Percentiles rank a stretch among this genome's conserved stretches.
Evolutionary conservation across 2,113 vertebrate species (phyloP).

Genomic region (Pitta sordida): DNA sequence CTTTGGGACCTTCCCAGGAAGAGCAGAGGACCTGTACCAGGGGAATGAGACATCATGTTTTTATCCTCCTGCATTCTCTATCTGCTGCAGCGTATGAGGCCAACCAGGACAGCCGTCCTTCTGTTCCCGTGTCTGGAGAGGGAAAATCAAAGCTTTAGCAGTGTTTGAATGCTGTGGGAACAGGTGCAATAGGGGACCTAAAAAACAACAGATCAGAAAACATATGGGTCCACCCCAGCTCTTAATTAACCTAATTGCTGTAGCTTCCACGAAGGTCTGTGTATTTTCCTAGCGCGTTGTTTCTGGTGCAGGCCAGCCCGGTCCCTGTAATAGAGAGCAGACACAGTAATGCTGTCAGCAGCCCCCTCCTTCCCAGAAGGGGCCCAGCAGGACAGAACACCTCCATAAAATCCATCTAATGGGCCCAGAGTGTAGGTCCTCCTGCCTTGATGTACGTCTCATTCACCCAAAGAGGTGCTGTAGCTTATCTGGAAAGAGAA

Average conservation of each 20-base stretch:
- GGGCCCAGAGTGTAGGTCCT: not conserved
- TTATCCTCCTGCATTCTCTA: not conserved
- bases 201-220: constrained; percentile 47
- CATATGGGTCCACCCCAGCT: constrained; percentile 29
- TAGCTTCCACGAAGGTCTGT: not conserved
- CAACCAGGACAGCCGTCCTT: not conserved
- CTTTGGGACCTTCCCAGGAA: not conserved
- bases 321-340: not conserved
- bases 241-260: constrained; percentile 53
- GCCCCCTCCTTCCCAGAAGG: not conserved
- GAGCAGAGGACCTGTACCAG: not conserved
- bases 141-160: not conserved
- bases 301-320: not conserved
- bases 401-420: not conserved
- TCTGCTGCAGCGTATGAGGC: not conserved
- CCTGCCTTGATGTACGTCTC: not conserved
- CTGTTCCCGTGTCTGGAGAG: not conserved
- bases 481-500: not conserved
- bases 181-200: constrained; percentile 5
- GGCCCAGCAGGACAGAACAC: not conserved
- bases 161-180: not conserved
- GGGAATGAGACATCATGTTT: not conserved
- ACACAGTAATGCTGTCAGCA: not conserved
- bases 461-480: not conserved
- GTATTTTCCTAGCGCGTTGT: not conserved